phyloP scores from a whole-genome alignment of 2,113 vertebrate genomes.

The Columba janthina region DNA sequence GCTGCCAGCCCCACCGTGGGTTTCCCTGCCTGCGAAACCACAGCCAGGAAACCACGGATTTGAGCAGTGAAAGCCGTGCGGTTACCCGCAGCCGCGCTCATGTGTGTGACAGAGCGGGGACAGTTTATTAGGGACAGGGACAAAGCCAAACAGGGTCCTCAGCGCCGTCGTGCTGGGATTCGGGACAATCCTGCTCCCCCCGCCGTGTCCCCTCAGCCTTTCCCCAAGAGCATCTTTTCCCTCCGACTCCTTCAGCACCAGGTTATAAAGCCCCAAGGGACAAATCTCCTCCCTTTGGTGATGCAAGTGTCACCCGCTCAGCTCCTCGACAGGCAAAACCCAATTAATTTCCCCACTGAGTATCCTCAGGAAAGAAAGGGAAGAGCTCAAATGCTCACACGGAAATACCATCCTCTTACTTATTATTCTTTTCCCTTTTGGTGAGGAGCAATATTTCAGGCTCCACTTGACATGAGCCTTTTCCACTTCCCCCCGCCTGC shows the following conservation, averaged over 20 bases:
- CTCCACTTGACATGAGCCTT: neutral
- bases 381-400: neutral
- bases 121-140: neutral
- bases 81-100: neutral
- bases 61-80: neutral
- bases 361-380: neutral
- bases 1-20: neutral
- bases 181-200: fast-evolving
- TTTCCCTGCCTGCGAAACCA: neutral
- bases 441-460: neutral
- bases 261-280: neutral
- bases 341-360: neutral
- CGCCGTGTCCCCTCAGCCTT: fast-evolving
- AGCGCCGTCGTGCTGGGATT: neutral
- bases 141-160: neutral
- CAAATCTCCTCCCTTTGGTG: neutral
- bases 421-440: neutral
- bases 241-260: neutral
- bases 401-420: neutral
- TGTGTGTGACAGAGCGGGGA: fast-evolving
- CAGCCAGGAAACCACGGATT: neutral
- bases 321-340: neutral
- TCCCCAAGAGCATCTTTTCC: neutral
- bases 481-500: neutral
- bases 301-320: neutral